These are phyloP conservation scores for Carassius carassius DNA, from an alignment of 2,113 vertebrate genomes.

Conservation along the genomic window DNA sequence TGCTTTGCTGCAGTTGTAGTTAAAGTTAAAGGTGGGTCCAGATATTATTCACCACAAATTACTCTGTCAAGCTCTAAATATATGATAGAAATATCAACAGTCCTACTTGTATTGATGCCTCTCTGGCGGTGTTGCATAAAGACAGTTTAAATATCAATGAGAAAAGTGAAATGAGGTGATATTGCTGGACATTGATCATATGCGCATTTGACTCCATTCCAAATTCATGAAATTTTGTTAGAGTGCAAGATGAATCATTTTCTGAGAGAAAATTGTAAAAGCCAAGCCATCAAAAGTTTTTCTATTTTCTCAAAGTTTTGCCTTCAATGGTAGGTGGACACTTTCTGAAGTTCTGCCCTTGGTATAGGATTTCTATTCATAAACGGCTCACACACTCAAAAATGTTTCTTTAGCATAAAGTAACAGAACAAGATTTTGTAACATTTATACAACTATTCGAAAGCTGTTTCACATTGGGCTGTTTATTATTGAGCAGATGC, in stretches of 20 bases:
- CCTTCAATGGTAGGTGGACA: not conserved
- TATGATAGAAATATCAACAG: not conserved
- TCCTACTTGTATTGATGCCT: conserved; percentile 7
- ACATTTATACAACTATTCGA: not conserved
- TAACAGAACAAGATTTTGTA: not conserved
- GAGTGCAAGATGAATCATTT: not conserved
- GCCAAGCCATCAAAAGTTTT: not conserved
- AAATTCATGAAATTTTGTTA: not conserved
- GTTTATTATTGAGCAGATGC: not conserved
- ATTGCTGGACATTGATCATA: too few relatives aligned
- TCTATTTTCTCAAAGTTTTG: conserved; percentile 3
- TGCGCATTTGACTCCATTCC: too few relatives aligned
- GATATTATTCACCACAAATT: not conserved
- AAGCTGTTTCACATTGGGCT: not conserved
- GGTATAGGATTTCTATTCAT: not conserved
- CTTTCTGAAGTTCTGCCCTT: conserved; percentile 16
- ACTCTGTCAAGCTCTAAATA: not conserved
- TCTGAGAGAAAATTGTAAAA: not conserved
- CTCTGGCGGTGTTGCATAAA: not conserved
- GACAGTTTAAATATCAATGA: not conserved
- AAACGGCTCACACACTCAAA: too few relatives aligned
- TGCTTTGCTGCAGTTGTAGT: not conserved
- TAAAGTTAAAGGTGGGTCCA: not conserved
- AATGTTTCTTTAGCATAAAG: not conserved
- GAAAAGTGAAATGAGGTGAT: too few relatives aligned